Base-by-base conservation (phyloP, 1,140 invertebrate genomes). In the Bombus picipes region DNA sequence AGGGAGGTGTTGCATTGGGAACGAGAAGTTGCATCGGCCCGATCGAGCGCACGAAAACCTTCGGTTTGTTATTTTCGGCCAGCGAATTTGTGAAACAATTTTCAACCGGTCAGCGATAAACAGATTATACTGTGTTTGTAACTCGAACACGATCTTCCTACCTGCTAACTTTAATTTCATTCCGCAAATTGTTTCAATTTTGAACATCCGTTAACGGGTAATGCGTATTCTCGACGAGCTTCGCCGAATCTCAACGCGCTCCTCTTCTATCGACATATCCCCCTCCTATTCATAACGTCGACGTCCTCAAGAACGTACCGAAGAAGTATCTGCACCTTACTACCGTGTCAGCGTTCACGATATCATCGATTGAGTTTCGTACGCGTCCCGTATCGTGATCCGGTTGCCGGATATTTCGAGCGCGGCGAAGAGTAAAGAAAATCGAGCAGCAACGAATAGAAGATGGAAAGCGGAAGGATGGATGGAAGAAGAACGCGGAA, bases 291-390 rank as follows among this genome's bases (percentile, higher is more conserved):
- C 1, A 18, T 9, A 68, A 22, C 6, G 32, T 22, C 37, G 39
- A 72, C 6, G 71, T 37, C 18, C 6, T 34, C n/a, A n/a, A 66
- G 28, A 43, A 72, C 12, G 37, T 72, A 22, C 15, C 13, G 12
- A 72, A 72, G 4, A 39, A 75, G 2, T 22, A 62, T n/a, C 3
- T 62, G 59, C 59, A 62, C 10, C 59, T n/a, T 3, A 47, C 18
- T 25, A 12, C 2, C 47, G 32, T 28, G 39, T 47, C 15, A 62
- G 53, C 28, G 59, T 59, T 41, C 32, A 22, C 32, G n/a, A 32
- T 62, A 5, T 74, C 73, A n/a, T 74, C 41, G 75, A 77, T 74
- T 37, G 81, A 75, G 43, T 83, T 75, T 53, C 72, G 34, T 28
- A 53, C 34, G 57, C 62, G 47, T 59, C 15, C 28, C 34, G 53